These are phyloP conservation scores for Cyrtorhinus lividipennis DNA, from an alignment of 1,140 invertebrate species.

Conservation along the genomic window DNA sequence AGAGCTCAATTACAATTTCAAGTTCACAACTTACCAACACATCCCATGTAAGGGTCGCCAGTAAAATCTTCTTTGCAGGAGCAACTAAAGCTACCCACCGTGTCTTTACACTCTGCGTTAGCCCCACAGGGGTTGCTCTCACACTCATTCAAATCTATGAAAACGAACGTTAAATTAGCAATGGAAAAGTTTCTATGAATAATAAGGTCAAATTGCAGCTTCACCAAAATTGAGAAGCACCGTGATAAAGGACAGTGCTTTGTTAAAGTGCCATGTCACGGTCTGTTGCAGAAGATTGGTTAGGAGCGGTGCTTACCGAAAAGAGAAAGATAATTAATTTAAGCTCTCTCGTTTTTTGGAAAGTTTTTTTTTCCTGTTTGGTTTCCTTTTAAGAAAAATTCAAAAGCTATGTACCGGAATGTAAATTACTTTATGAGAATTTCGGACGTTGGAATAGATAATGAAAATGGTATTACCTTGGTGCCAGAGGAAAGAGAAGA, in stretches of 20 bases:
- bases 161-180: background rate
- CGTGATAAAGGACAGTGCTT: background rate
- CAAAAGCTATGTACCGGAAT: no score
- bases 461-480: conserved; percentile 11
- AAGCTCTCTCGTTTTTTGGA: no score
- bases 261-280: background rate
- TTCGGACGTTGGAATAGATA: no score
- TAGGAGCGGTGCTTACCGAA: background rate
- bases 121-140: conserved; percentile 66
- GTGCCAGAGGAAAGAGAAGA: conserved; percentile 10
- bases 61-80: conserved; percentile 68
- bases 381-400: no score
- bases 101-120: conserved; percentile 75
- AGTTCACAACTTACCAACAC: conserved; percentile 39
- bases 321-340: background rate
- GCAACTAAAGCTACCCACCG: conserved; percentile 69
- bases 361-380: no score
- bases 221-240: background rate
- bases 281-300: background rate
- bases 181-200: background rate
- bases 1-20: background rate
- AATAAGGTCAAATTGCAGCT: background rate
- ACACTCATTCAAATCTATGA: conserved; percentile 76
- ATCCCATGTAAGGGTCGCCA: conserved; percentile 67
- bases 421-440: no score